Evolutionary conservation across 2,113 vertebrate species (phyloP).

Genomic region (Micromys minutus): DNA sequence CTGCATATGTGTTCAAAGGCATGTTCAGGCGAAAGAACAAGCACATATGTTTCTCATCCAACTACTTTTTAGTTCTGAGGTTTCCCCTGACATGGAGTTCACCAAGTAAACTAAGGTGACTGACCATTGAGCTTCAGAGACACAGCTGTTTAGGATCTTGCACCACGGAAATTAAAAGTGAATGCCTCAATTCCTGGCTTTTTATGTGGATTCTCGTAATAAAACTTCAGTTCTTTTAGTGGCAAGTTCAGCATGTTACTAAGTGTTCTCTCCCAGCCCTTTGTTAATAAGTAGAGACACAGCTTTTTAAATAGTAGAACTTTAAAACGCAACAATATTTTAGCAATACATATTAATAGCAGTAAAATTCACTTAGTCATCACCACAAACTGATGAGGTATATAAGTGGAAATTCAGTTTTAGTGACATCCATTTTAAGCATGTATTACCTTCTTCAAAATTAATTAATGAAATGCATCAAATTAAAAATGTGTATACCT

Average conservation of each 20-base stretch:
- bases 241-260: neutral
- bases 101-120: no score
- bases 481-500: neutral
- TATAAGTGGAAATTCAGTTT: slow-evolving; percentile 1
- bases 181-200: neutral
- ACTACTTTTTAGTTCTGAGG: neutral
- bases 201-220: neutral
- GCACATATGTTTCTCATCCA: neutral
- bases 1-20: neutral
- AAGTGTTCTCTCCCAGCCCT: fast-evolving
- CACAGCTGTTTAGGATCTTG: neutral
- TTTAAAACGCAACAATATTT: neutral
- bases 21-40: neutral
- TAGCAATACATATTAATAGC: neutral
- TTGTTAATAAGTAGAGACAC: slow-evolving; percentile 6
- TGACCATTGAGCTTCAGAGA: neutral
- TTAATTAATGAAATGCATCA: neutral
- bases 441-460: neutral
- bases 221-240: neutral
- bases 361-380: neutral
- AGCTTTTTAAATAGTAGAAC: neutral
- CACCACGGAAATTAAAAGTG: neutral
- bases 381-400: neutral
- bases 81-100: neutral
- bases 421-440: neutral